Percentiles rank a stretch among this genome's conserved stretches.
Evolutionary conservation across 2,888 invertebrate genomes (phyloP).

Genomic region (Sminthurides aquaticus): DNA sequence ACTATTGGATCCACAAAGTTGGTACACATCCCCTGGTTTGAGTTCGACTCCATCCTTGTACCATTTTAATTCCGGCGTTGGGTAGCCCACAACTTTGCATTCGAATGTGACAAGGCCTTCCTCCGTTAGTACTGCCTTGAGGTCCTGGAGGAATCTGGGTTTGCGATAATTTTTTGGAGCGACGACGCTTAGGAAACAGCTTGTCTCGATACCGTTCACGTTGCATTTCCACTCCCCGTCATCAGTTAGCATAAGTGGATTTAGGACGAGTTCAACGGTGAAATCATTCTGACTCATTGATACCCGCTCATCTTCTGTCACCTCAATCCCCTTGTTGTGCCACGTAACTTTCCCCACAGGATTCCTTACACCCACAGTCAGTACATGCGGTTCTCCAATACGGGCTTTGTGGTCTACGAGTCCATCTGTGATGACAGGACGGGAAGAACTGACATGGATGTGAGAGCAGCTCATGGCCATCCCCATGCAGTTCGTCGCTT

Average conservation of each 20-base stretch:
- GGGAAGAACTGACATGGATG: constrained; percentile 20
- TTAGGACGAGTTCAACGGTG: constrained; percentile 54
- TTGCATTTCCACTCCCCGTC: constrained; percentile 88
- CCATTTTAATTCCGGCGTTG: constrained; percentile 79
- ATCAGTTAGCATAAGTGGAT: constrained; percentile 67
- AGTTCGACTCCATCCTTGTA: constrained; percentile 80
- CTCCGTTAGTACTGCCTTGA: constrained; percentile 80
- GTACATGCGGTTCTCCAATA: constrained; percentile 66
- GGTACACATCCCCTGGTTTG: constrained; percentile 86
- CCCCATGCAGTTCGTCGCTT: constrained; percentile 80
- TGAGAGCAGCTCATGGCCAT: constrained; percentile 19
- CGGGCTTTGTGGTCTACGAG: constrained; percentile 65
- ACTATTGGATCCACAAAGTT: constrained; percentile 81
- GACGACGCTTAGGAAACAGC: constrained; percentile 48
- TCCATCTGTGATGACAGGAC: constrained; percentile 67
- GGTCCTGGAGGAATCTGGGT: constrained; percentile 80
- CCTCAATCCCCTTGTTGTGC: constrained; percentile 76
- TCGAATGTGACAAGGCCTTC: constrained; percentile 88
- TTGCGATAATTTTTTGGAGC: constrained; percentile 84
- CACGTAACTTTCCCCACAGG: constrained; percentile 79
- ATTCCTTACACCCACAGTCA: constrained; percentile 46
- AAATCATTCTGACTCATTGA: constrained; percentile 20
- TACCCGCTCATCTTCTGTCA: constrained; percentile 60
- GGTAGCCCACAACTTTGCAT: constrained; percentile 81
- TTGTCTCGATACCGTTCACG: constrained; percentile 58